These are phyloP conservation scores for Manis javanica DNA, from an alignment of 2,797 vertebrate genomes.

Conservation along the genomic window DNA sequence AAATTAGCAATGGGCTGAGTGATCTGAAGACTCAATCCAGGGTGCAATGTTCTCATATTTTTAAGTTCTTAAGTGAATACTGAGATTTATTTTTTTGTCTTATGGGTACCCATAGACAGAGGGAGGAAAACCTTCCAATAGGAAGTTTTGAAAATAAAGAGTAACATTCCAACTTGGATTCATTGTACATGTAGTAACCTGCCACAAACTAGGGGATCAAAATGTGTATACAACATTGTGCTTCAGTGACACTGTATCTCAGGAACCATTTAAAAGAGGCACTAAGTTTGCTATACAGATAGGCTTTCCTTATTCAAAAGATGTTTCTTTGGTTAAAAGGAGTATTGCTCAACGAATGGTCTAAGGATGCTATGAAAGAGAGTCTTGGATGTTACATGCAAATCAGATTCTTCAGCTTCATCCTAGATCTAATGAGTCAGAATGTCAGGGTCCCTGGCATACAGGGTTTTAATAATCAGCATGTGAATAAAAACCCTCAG, in stretches of 20 bases:
- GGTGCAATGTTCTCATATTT: slow-evolving; percentile 56
- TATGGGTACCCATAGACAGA: slow-evolving; percentile 7
- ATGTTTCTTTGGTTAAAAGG: background rate
- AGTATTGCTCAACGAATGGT: background rate
- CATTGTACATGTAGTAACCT: background rate
- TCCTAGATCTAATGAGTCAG: background rate
- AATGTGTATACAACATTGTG: background rate
- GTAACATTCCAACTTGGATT: slow-evolving; percentile 6
- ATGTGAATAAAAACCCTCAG: background rate
- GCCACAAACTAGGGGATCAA: background rate
- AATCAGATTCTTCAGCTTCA: background rate
- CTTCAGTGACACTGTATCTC: background rate
- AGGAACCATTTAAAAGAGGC: background rate
- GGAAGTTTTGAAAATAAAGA: slow-evolving; percentile 52
- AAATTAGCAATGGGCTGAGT: slow-evolving; percentile 54
- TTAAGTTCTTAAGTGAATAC: slow-evolving; percentile 64
- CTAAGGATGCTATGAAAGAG: background rate
- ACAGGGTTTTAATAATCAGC: background rate
- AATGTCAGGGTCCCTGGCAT: background rate
- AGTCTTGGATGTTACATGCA: background rate
- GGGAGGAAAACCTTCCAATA: background rate
- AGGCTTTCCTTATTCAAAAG: background rate
- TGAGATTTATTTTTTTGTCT: slow-evolving; percentile 61
- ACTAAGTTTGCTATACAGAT: background rate
- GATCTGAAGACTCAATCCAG: slow-evolving; percentile 22